Base-by-base conservation (phyloP, 53 echinoderm and acorn worm genomes). In the Mesocentrotus franciscanus region DNA sequence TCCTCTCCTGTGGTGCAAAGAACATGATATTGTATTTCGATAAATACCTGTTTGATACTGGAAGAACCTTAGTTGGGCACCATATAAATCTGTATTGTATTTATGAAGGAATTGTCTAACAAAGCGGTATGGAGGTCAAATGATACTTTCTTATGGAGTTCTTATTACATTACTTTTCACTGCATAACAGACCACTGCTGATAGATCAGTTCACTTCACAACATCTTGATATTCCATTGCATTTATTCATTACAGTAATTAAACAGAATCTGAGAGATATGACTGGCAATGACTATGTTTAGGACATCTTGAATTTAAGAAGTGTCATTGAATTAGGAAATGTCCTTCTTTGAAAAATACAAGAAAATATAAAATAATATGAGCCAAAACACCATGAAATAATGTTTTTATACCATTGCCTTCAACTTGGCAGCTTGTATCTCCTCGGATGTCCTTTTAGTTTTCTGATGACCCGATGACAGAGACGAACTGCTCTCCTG, bases 381-480 rank as follows among this genome's bases (percentile, higher is more conserved):
- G 29, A 27, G 9, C 12, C 0, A 74, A 32, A 74, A 29, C 24
- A 24, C 0, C 74, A 74, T 11, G 29, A 74, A 74, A 74, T 5
- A 30, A 30, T 1, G 1, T 7, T 74, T 11, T 74, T 95, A 95
- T 94, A 98, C 98, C 96, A 97, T 27, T 26, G 98, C 97, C 74
- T 94, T 90, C 33, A 83, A 59, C 95, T 97, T 98, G 35, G 96
- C 79, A 32, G 76, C 95, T 32, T 95, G 92, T 75, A 98, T 97
- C 79, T 98, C 97, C 61, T 97, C 97, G 17, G 97, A 96, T 24
- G 97, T 94, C 78, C 98, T 95, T 61, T 92, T 96, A 18, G 95
- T 87, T n/a, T 95, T 68, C 22, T 11, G 39, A 42, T 81, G 81
- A 81, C 81, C 81, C 4, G 94, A 57, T 0, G 94, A 94, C 62